Conservation (phyloP, 2,888 invertebrate genomes). For the Drosophila pseudotalamancana region DNA sequence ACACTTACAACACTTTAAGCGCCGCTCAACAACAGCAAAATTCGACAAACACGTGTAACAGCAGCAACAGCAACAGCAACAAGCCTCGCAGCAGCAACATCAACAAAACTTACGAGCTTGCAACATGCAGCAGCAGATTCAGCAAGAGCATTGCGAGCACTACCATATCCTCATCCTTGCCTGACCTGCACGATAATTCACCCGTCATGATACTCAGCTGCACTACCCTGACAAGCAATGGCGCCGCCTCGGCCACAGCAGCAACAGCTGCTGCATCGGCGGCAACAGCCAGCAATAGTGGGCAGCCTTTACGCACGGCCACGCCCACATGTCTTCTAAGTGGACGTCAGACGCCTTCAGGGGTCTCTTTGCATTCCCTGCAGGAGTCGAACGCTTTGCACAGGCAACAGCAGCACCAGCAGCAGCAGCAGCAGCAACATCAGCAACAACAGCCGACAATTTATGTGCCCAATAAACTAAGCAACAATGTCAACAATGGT, state of each 20-base stretch:
- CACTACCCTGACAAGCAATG: slow-evolving; percentile 80
- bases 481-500: slow-evolving; percentile 49
- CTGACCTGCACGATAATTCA: slow-evolving; percentile 83
- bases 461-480: slow-evolving; percentile 62
- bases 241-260: slow-evolving; percentile 52
- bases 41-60: slow-evolving; percentile 30
- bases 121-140: slow-evolving; percentile 74
- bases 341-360: slow-evolving; percentile 79
- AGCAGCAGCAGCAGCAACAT: slow-evolving; percentile 34
- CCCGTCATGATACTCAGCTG: slow-evolving; percentile 84
- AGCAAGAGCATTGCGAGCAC: slow-evolving; percentile 74
- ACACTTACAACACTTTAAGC: slow-evolving; percentile 78
- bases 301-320: slow-evolving; percentile 66
- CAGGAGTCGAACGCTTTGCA: slow-evolving; percentile 70
- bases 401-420: slow-evolving; percentile 37
- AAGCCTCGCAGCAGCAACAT: slow-evolving; percentile 19
- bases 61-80: slow-evolving; percentile 30
- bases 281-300: slow-evolving; percentile 36
- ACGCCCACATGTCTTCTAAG: slow-evolving; percentile 70
- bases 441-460: slow-evolving; percentile 59
- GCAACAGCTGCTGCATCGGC: slow-evolving; percentile 38
- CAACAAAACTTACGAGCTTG: slow-evolving; percentile 31
- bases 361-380: slow-evolving; percentile 75
- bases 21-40: slow-evolving; percentile 54
- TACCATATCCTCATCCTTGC: slow-evolving; percentile 82